Evolutionary conservation across 2,113 vertebrate species (phyloP).

Genomic region (Psammodynastes pulverulentus): DNA sequence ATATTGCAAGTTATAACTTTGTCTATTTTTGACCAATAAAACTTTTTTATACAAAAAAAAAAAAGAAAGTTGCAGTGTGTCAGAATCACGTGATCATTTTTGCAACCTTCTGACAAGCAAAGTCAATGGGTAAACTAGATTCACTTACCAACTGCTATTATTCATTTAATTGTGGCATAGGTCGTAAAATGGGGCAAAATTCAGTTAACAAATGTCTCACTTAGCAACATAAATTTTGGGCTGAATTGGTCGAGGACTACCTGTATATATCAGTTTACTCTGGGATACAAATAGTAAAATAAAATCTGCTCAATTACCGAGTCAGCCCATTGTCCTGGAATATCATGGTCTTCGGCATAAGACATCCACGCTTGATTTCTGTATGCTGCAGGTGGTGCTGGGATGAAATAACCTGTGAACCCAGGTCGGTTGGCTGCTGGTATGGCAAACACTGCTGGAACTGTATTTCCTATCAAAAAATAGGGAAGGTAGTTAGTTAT

Average conservation of each 20-base stretch:
- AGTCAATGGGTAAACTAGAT: not conserved
- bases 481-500: constrained; percentile 27
- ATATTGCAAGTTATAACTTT: no score
- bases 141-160: not conserved
- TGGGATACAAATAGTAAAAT: constrained; percentile 9
- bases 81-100: not conserved
- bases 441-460: constrained; percentile 95
- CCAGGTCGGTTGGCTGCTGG: constrained; percentile 88
- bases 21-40: no score
- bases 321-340: constrained; percentile 91
- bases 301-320: constrained; percentile 79
- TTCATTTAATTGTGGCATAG: not conserved
- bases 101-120: not conserved
- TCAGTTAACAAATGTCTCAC: not conserved
- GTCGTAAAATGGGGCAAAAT: not conserved
- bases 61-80: not conserved
- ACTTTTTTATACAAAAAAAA: no score
- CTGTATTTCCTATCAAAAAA: constrained; percentile 83
- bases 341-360: constrained; percentile 88
- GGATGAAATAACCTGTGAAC: constrained; percentile 91
- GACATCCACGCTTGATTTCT: constrained; percentile 96
- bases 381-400: constrained; percentile 87
- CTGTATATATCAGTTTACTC: not conserved
- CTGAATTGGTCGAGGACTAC: not conserved
- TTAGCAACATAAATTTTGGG: not conserved